Evolutionary conservation across 2,797 vertebrate species (phyloP).

Genomic region (Lophius americanus): DNA sequence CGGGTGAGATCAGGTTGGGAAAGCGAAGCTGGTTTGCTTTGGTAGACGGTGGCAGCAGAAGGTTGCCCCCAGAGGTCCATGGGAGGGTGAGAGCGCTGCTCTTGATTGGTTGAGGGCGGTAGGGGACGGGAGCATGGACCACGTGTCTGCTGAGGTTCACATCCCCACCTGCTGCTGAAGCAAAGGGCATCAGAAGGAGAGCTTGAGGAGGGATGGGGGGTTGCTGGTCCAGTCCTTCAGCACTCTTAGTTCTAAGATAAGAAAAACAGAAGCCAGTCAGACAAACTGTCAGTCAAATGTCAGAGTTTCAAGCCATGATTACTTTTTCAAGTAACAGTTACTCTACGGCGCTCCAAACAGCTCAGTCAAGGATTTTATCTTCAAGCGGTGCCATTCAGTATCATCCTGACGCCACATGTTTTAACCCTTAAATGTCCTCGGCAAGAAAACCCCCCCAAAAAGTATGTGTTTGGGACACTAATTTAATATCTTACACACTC

Average conservation of each 20-base stretch:
- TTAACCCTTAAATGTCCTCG: too few species aligned
- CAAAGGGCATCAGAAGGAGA: constrained; percentile 39
- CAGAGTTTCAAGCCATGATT: too few species aligned
- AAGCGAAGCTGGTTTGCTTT: constrained; percentile 46
- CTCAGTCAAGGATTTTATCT: too few species aligned
- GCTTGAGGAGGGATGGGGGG: constrained; percentile 22
- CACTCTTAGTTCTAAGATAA: constrained; percentile 45
- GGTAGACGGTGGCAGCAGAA: constrained; percentile 32
- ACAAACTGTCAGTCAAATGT: too few species aligned
- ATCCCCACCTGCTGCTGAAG: constrained; percentile 43
- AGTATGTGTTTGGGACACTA: too few species aligned
- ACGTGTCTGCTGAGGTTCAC: constrained; percentile 55
- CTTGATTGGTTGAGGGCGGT: constrained; percentile 76
- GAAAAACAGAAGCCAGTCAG: constrained; percentile 11
- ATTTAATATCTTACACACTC: too few species aligned
- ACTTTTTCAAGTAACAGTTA: too few species aligned
- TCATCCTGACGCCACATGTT: too few species aligned
- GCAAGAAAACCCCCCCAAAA: too few species aligned
- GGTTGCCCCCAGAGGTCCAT: constrained; percentile 57
- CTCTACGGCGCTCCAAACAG: too few species aligned
- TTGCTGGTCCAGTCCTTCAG: constrained; percentile 54
- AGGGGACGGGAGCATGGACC: constrained; percentile 71
- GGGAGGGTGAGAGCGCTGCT: constrained; percentile 43
- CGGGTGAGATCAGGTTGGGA: constrained; percentile 47
- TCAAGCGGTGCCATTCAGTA: too few species aligned